Percentiles rank a stretch among this genome's conserved stretches.
These are phyloP conservation scores for Drosophila multiciliata DNA, from an alignment of 2,888 invertebrate species.

Conservation along the genomic window DNA sequence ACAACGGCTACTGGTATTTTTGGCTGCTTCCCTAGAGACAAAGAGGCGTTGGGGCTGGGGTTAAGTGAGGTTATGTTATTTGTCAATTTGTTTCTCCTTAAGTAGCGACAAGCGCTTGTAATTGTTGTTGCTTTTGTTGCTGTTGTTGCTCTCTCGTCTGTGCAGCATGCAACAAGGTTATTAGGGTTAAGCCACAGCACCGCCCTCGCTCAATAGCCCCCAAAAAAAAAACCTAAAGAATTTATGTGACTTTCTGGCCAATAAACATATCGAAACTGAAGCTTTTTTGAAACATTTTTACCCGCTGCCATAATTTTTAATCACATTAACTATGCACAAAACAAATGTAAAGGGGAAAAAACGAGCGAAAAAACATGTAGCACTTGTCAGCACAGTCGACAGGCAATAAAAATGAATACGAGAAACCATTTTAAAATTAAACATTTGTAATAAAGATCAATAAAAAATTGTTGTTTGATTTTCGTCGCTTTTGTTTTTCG, in stretches of 20 bases:
- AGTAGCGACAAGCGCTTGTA: conserved; percentile 60
- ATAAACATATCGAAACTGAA: conserved; percentile 35
- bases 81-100: conserved; percentile 80
- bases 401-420: conserved; percentile 68
- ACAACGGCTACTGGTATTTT: conserved; percentile 66
- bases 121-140: conserved; percentile 20
- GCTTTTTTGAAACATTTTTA: conserved; percentile 39
- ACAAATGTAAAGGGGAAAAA: conserved; percentile 22
- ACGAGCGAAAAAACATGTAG: conserved; percentile 78
- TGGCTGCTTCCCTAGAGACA: conserved; percentile 38
- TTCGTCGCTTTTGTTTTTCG: conserved; percentile 34
- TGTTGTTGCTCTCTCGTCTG: conserved; percentile 24
- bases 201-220: conserved; percentile 24
- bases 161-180: conserved; percentile 70
- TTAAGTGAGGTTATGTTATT: conserved; percentile 82
- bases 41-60: conserved; percentile 74
- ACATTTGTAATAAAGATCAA: conserved; percentile 71
- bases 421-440: conserved; percentile 55
- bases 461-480: conserved; percentile 60
- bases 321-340: conserved; percentile 69
- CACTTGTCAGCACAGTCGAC: conserved; percentile 77
- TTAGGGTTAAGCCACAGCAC: conserved; percentile 66
- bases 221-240: neutral
- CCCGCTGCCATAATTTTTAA: conserved; percentile 73
- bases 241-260: conserved; percentile 13